Base-by-base conservation (phyloP, 2,888 invertebrate genomes). In the Eupithecia vulgata region DNA sequence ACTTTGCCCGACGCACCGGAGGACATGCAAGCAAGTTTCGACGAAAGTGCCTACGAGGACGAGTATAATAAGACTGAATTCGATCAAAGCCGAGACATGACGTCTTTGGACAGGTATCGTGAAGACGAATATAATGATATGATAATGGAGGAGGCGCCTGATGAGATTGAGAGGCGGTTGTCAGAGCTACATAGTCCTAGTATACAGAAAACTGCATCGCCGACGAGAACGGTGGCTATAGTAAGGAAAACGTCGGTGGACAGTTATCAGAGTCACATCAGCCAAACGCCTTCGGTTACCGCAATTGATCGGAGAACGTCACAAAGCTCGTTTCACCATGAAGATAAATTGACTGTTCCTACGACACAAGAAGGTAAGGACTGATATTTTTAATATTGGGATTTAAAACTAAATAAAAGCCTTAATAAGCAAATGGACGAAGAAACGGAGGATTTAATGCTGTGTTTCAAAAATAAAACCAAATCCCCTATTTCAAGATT, bases 1-100 rank as follows among this genome's bases (percentile, higher is more conserved):
- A 94, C 94, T 69, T 87, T 94, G 81, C 94, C 94, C 68, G 94
- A 94, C 81, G 94, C 94, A 76, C 94, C 94, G 66, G 94, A 94
- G 77, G 94, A 94, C 77, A 87, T 91, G 84, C 87, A 89, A 84
- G 88, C 89, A 79, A 90, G 90, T 88, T 93, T 90, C 82, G 93
- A 94, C 84, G 94, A 94, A 93, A 93, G 94, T 94, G 94, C 94
- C 94, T 94, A 93, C 88, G 94, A 94, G 81, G 93, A 94, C 81
- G 94, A 94, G 89, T 93, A 93, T 85, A 82, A 93, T 90, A 93
- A 94, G 94, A 93, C 94, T 94, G 94, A 93, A 87, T 89, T 89
- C 82, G 93, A 94, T 89, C 91, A 91, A 91, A 81, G 84, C 81
- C 87, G 86, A 83, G 93, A 93, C 77, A 90, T 90, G 81, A 87